A percentile compares a stretch with the other conserved stretches of the same genome.
These are phyloP conservation scores for Sceloporus undulatus DNA, from an alignment of 2,113 vertebrate species.

Conservation along the genomic window DNA sequence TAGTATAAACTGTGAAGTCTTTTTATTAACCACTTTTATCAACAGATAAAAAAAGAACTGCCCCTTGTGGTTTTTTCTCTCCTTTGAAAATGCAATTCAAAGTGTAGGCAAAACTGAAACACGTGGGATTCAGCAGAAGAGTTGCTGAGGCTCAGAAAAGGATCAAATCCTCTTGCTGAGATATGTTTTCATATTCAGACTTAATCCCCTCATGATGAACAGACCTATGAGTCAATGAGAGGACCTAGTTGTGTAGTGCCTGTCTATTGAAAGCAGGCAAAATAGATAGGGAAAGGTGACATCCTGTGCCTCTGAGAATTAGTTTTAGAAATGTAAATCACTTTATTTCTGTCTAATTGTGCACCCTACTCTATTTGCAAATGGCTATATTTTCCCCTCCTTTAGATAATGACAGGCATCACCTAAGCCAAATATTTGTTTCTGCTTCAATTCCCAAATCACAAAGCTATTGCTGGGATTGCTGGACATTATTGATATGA, in stretches of 20 bases:
- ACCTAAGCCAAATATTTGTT: slow-evolving; percentile 23
- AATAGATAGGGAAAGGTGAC: background rate
- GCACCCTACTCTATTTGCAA: slow-evolving; percentile 5
- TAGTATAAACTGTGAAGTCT: background rate
- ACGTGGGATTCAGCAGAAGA: slow-evolving; percentile 1
- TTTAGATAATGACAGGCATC: slow-evolving; percentile 7
- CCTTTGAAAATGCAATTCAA: slow-evolving; percentile 23
- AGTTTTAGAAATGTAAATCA: slow-evolving; percentile 25
- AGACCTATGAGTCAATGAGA: background rate
- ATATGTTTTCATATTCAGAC: slow-evolving; percentile 33
- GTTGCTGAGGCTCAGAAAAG: background rate
- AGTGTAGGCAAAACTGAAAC: slow-evolving; percentile 24
- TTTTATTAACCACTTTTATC: background rate
- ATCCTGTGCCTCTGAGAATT: background rate
- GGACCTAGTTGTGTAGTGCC: background rate
- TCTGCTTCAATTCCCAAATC: background rate
- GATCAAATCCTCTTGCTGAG: slow-evolving; percentile 12
- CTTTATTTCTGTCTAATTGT: background rate
- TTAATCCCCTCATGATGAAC: slow-evolving; percentile 14
- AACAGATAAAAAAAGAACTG: slow-evolving; percentile 5
- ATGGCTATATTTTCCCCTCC: slow-evolving; percentile 17
- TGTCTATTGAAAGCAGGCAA: background rate
- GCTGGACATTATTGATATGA: background rate
- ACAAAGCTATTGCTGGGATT: background rate
- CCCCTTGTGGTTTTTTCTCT: background rate